Percentiles rank a stretch among this genome's conserved stretches.
These are phyloP conservation scores for Oreochromis niloticus DNA, from an alignment of 2,113 vertebrate genomes.

Conservation along the genomic window DNA sequence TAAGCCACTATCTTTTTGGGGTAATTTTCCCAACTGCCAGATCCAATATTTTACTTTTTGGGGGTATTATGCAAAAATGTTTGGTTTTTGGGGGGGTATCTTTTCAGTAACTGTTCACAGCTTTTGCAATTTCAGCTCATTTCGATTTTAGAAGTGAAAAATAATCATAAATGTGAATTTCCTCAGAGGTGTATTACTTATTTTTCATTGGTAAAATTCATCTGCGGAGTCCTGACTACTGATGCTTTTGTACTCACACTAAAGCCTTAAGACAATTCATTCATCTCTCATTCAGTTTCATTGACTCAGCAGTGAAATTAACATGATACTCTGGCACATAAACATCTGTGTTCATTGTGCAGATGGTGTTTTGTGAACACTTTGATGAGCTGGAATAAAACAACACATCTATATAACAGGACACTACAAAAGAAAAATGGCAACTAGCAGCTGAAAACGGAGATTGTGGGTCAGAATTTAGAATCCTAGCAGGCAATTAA, in stretches of 20 bases:
- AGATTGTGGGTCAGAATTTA: conserved; percentile 45
- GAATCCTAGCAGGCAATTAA: conserved; percentile 45
- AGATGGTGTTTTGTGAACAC: not conserved
- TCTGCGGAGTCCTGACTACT: not conserved
- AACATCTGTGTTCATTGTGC: conserved; percentile 2
- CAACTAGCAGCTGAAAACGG: conserved; percentile 21
- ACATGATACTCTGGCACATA: not conserved
- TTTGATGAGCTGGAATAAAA: not conserved
- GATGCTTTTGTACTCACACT: not conserved
- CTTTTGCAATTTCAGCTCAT: not conserved
- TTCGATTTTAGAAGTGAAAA: not conserved
- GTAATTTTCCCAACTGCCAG: conserved; percentile 11
- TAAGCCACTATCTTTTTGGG: not conserved
- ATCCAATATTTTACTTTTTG: not conserved
- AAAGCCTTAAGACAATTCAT: not conserved
- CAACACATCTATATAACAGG: not conserved
- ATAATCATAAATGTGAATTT: not conserved
- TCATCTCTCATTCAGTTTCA: not conserved
- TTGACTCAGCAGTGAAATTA: conserved; percentile 12
- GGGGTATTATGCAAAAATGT: not conserved
- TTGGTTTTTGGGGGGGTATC: not conserved
- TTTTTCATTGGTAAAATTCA: not conserved
- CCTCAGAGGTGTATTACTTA: not conserved
- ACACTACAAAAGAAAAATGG: conserved; percentile 13
- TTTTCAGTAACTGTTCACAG: not conserved